Evolutionary conservation across 2,888 invertebrate species (phyloP).

Genomic region (Leptura quadrifasciata): DNA sequence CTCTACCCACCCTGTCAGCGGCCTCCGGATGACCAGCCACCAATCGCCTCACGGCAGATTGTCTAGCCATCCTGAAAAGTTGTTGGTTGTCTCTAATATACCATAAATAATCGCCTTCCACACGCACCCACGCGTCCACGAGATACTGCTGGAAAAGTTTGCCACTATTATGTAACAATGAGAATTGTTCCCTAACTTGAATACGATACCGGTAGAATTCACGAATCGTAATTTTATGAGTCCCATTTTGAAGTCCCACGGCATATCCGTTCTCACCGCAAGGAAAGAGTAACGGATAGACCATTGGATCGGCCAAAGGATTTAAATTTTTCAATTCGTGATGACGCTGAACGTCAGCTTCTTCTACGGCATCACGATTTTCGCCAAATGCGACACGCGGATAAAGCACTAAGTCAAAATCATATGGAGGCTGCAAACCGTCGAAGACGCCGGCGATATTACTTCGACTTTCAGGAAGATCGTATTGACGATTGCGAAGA

Average conservation of each 20-base stretch:
- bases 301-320: constrained; percentile 18
- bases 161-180: constrained; percentile 33
- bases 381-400: too few relatives aligned
- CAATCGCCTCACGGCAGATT: neutral
- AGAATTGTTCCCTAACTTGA: constrained; percentile 27
- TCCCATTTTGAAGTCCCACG: neutral
- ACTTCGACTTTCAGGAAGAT: too few relatives aligned
- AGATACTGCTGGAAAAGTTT: constrained; percentile 49
- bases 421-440: too few relatives aligned
- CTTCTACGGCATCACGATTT: too few relatives aligned
- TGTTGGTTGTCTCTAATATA: constrained; percentile 6
- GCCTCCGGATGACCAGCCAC: neutral
- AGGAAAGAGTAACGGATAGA: constrained; percentile 27
- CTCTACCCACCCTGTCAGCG: constrained; percentile 3
- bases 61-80: neutral
- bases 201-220: constrained; percentile 42
- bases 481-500: too few relatives aligned
- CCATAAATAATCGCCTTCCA: constrained; percentile 15
- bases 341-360: too few relatives aligned
- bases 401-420: too few relatives aligned
- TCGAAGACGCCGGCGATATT: too few relatives aligned
- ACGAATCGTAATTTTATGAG: constrained; percentile 18
- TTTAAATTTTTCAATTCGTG: constrained; percentile 4
- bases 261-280: constrained; percentile 21
- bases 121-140: constrained; percentile 40